Evolutionary conservation across 1,140 invertebrate genomes (phyloP), one percentile per base, ranked within the genome.

Genomic region (Bombus turneri): DNA sequence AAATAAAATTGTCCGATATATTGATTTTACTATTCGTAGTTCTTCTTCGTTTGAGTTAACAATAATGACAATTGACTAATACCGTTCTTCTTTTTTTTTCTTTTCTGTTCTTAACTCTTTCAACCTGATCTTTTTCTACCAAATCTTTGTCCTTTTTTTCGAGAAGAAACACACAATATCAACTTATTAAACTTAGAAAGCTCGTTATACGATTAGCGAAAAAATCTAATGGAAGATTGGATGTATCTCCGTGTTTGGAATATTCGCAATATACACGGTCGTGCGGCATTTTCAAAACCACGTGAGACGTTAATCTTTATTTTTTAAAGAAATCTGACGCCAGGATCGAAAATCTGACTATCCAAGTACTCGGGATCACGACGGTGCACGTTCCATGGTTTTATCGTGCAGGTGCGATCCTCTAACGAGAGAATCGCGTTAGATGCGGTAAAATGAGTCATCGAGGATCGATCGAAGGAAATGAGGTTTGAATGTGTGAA

Each of bases 381-480:
- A 59, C 28, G 25, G 25, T 4, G 59, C 28, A 12, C 28, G 28
- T 62, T 62, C 12, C 10, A 28, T 18, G 3, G 57, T 69, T 78
- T 78, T 74, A 77, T 77, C 74, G 64, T 64, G 62, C 15, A 34
- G 62, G 47, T 78, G 53, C 74, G 53, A 78, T 84, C 37, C 82
- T 31, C 31, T 37, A 47, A 62, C 28, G 28, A n/a, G 62, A 22
- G 31, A 31, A 43, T 69, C 64, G 64, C 15, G 39, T 62, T 64
- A 71, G 22, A 78, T 37, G 82, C 75, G 75, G 53, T 66, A 78
- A 84, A 78, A 78, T 84, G 75, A 84, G 75, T 84, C 82, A 84
- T 78, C 47, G 37, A n/a, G 12, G 37, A n/a, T 31, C 31, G 74
- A n/a, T 41, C 47, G 74, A 78, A 71, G 82, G 74, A 84, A 84